Evolutionary conservation across 2,113 vertebrate genomes (phyloP), one percentile per base, ranked within the genome.

Genomic region (Glaucidium brasilianum): DNA sequence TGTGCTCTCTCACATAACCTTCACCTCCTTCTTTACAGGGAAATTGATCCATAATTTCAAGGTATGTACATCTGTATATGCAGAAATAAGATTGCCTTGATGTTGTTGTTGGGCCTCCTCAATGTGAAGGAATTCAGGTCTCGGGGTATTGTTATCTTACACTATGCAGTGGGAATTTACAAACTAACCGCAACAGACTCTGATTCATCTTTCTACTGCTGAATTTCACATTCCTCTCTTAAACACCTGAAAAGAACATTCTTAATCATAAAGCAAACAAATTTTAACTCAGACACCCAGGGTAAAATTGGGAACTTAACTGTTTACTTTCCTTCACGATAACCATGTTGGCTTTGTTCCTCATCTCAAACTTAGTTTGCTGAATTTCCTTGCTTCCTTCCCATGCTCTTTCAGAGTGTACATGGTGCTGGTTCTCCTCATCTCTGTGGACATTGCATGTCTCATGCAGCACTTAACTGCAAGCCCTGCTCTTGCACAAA

Each of bases 191-290:
- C 97, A 97, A 35, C 11, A 93, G 95, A 83, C 80, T 92, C 75
- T 98, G 98, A 98, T 97, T 98, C 97, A 98, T 86, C 73, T 69
- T 79, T 82, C 49, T 77, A 19, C 67, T 92, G 91, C 77, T 96
- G 94, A 97, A 78, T 81, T 90, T 88, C 78, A 45, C 94, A 88
- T 96, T 90, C 90, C 92, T 96, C 62, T 90, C 39, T 69, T 62
- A 90, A 97, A 96, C 96, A 98, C 97, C 97, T 98, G 96, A 90
- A 74, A 92, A 96, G 75, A 97, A 76, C 95, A 85, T 91, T 90
- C 67, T 87, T 89, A 91, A 78, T 90, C 71, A 67, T 73, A 90
- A 93, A 94, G n/a, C 41, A 68, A 95, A 95, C 62, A 72, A 34
- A 83, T 78, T 78, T 88, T 90, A 64, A 21, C 26, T 73, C 66